Evolutionary conservation across 2,113 vertebrate genomes (phyloP).

Genomic region (Tautogolabrus adspersus): DNA sequence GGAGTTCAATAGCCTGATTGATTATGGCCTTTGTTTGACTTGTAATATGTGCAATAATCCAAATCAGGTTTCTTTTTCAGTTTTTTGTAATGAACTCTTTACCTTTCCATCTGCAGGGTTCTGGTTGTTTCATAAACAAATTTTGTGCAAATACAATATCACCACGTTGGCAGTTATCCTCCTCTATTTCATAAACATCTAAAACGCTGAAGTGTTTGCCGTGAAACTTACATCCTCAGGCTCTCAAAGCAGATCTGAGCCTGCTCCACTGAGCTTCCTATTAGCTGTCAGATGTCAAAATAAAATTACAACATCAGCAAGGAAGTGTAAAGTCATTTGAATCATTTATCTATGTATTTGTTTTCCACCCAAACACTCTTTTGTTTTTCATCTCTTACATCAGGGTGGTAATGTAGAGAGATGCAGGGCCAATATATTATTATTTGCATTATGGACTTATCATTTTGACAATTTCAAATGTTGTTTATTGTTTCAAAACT

Average conservation of each 20-base stretch:
- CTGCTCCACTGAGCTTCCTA: conserved; percentile 13
- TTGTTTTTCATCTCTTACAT: background rate
- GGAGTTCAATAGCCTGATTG: too few relatives aligned
- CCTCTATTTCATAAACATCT: conserved; percentile 6
- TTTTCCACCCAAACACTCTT: background rate
- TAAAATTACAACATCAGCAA: conserved; percentile 11
- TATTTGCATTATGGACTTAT: too few relatives aligned
- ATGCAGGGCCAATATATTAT: background rate
- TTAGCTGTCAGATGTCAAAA: conserved; percentile 28
- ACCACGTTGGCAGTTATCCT: background rate
- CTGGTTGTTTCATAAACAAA: background rate
- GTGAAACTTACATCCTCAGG: conserved; percentile 13
- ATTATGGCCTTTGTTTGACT: too few relatives aligned
- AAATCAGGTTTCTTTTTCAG: background rate
- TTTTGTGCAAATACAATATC: background rate
- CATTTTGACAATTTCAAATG: too few relatives aligned
- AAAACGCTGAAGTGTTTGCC: background rate
- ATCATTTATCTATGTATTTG: background rate
- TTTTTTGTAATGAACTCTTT: background rate
- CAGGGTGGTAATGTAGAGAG: background rate
- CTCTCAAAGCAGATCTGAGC: background rate
- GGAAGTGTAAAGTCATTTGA: conserved; percentile 1
- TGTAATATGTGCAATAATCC: background rate
- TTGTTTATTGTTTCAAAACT: too few relatives aligned
- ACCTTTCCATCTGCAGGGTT: background rate